These are phyloP conservation scores for Cyanoderma ruficeps DNA, from an alignment of 2,113 vertebrate species.

Conservation along the genomic window DNA sequence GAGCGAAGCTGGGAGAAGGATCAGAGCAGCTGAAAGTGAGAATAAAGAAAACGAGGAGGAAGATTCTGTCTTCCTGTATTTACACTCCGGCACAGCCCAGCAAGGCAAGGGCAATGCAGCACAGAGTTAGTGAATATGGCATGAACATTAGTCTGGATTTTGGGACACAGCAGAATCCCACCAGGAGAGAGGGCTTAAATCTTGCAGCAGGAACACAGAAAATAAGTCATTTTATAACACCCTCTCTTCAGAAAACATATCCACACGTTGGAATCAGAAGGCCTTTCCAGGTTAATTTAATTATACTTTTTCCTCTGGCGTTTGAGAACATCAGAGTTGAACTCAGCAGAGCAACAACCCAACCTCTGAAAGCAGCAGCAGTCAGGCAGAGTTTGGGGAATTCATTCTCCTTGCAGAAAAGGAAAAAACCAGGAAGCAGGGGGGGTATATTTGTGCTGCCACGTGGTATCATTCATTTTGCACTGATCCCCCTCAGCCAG, in stretches of 20 bases:
- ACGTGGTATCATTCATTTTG: not conserved
- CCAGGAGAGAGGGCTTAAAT: slow-evolving; percentile 5
- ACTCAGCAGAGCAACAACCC: not conserved
- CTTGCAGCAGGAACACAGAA: not conserved
- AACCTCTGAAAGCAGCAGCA: not conserved
- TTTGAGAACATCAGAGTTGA: not conserved
- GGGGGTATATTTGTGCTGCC: not conserved
- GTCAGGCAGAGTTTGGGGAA: not conserved
- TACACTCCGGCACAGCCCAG: not conserved
- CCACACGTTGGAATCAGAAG: not conserved
- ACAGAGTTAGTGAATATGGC: not conserved
- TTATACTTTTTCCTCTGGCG: not conserved
- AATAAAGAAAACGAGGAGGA: not conserved
- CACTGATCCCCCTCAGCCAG: not conserved
- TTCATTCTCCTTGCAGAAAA: not conserved
- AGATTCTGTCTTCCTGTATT: not conserved
- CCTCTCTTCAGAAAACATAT: not conserved
- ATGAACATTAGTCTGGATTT: not conserved
- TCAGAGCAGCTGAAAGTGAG: not conserved
- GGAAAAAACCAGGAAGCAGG: not conserved
- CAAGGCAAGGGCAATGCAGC: not conserved
- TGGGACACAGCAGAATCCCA: not conserved
- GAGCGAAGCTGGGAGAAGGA: not conserved
- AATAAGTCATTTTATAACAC: not conserved
- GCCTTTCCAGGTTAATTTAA: not conserved